Conservation (phyloP, 2,888 invertebrate species). For the Tuta absoluta region DNA sequence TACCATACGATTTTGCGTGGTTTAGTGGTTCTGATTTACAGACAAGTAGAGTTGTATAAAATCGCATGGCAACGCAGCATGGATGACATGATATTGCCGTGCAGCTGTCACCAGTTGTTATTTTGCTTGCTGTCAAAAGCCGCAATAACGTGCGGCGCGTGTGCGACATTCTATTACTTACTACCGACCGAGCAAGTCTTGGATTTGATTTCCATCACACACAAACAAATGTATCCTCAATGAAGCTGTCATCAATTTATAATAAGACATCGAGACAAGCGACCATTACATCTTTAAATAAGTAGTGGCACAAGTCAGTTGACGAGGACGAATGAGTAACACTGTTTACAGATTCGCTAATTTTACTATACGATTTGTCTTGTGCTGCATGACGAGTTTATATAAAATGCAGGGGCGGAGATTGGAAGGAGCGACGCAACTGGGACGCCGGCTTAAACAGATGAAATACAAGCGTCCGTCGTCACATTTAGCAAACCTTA, state of each 20-base stretch:
- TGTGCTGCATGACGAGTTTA: constrained; percentile 7
- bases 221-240: constrained; percentile 17
- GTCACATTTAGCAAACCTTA: neutral
- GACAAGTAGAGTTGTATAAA: too few species aligned
- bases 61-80: too few species aligned
- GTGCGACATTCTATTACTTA: too few species aligned
- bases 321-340: constrained; percentile 17
- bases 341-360: constrained; percentile 23
- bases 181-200: too few species aligned
- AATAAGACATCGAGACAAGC: constrained; percentile 19
- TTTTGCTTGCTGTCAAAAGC: too few species aligned
- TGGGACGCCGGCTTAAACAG: neutral
- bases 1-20: neutral
- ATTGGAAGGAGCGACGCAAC: neutral
- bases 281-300: constrained; percentile 35
- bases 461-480: neutral
- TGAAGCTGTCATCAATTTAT: constrained; percentile 20
- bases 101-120: too few species aligned
- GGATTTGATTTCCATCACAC: neutral
- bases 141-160: too few species aligned
- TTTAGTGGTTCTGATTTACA: too few species aligned
- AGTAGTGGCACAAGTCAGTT: constrained; percentile 23
- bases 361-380: constrained; percentile 25
- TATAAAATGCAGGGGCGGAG: neutral
- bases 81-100: too few species aligned